A percentile compares a stretch with the other conserved stretches of the same genome.
Conservation (phyloP, 2,888 invertebrate species). For the Dexiosoma caninum region DNA sequence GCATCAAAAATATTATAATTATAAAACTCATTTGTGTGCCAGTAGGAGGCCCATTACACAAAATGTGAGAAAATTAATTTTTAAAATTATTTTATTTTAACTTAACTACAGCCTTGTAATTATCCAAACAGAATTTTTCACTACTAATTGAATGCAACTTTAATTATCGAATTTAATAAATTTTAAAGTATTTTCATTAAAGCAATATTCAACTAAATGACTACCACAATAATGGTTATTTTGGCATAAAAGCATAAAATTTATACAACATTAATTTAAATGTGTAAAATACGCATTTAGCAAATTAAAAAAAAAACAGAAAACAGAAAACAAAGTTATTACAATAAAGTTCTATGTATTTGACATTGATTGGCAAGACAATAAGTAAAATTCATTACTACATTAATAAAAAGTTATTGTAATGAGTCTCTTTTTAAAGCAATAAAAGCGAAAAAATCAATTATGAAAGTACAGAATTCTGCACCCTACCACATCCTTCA, state of each 20-base stretch:
- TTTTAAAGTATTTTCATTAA: background rate
- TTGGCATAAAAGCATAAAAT: background rate
- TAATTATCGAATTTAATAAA: slow-evolving; percentile 23
- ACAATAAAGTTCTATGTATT: slow-evolving; percentile 2
- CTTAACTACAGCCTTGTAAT: background rate
- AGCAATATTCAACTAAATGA: background rate
- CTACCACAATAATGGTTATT: background rate
- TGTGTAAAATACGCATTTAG: background rate
- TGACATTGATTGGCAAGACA: slow-evolving; percentile 29
- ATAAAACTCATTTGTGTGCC: too few relatives aligned
- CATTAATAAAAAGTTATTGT: background rate
- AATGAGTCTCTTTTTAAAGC: too few relatives aligned
- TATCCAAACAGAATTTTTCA: background rate
- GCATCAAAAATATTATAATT: background rate
- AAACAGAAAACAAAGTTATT: background rate
- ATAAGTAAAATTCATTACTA: background rate
- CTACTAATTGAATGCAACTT: too few relatives aligned
- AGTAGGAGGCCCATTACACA: too few relatives aligned
- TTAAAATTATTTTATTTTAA: background rate
- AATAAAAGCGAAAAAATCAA: too few relatives aligned
- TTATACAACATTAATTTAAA: background rate
- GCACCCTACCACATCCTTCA: too few relatives aligned
- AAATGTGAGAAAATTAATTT: too few relatives aligned
- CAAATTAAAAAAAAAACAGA: background rate
- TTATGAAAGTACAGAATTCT: too few relatives aligned